These are phyloP conservation scores for Indicator indicator DNA, from an alignment of 2,113 vertebrate species.

Conservation along the genomic window DNA sequence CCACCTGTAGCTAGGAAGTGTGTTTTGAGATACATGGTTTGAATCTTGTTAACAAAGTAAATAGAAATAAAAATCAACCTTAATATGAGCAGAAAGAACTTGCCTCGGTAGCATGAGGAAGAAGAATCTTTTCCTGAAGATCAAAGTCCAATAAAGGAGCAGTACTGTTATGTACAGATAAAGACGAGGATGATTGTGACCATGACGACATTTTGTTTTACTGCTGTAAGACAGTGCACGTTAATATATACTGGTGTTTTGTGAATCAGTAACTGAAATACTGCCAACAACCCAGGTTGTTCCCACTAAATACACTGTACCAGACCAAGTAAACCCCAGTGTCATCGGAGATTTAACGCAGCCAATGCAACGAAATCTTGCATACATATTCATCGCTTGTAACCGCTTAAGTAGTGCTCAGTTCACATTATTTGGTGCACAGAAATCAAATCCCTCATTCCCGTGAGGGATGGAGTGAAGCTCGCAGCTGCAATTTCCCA, in stretches of 20 bases:
- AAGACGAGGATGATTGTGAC: fast-evolving
- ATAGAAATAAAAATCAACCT: not conserved
- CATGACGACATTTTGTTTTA: not conserved
- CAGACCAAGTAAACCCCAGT: not conserved
- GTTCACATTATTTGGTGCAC: fast-evolving
- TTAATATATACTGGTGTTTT: not conserved
- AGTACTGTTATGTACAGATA: not conserved
- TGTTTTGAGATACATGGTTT: not conserved
- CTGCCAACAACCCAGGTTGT: too few relatives aligned
- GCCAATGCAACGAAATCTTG: not conserved
- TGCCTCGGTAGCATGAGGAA: not conserved
- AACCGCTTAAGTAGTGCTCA: not conserved
- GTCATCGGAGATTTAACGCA: not conserved
- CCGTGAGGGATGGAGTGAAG: fast-evolving
- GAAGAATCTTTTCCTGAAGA: not conserved
- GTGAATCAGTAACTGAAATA: not conserved
- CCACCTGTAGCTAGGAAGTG: not conserved
- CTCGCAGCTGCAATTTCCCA: fast-evolving
- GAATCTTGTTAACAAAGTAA: not conserved
- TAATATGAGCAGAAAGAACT: not conserved
- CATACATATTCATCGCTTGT: not conserved
- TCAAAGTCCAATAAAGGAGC: not conserved
- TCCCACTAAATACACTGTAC: not conserved
- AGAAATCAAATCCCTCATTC: not conserved
- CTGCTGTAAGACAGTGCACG: not conserved